Conservation (phyloP, 2,888 invertebrate genomes). For the Antheraea assamensis region DNA sequence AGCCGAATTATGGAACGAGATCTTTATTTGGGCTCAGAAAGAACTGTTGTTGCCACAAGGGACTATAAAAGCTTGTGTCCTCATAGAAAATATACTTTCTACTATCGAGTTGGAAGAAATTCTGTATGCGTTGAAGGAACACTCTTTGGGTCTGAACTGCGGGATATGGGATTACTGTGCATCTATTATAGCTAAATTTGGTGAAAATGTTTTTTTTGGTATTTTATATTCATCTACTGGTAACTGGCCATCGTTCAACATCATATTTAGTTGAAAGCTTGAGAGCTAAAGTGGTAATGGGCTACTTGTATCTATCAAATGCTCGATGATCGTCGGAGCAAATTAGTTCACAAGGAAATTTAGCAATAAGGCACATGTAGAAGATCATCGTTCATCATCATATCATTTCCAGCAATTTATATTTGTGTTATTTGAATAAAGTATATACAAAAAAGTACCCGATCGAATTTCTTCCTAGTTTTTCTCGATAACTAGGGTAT, state of each 20-base stretch:
- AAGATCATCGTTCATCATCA: slow-evolving; percentile 68
- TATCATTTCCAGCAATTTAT: too few relatives aligned
- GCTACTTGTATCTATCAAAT: slow-evolving; percentile 1
- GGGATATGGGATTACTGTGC: slow-evolving; percentile 89
- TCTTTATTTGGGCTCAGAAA: slow-evolving; percentile 84
- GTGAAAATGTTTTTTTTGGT: slow-evolving; percentile 50
- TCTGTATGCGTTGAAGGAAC: slow-evolving; percentile 84
- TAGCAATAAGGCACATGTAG: background rate
- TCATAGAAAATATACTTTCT: slow-evolving; percentile 87
- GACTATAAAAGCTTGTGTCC: slow-evolving; percentile 86
- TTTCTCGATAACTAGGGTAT: too few relatives aligned
- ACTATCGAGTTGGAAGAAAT: slow-evolving; percentile 87
- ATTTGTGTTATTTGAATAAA: too few relatives aligned
- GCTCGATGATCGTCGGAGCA: background rate
- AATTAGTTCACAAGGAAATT: background rate
- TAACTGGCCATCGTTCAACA: background rate
- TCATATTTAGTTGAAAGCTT: background rate
- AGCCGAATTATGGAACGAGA: slow-evolving; percentile 86
- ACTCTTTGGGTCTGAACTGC: slow-evolving; percentile 87
- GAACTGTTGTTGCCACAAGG: slow-evolving; percentile 81
- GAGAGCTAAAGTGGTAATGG: background rate
- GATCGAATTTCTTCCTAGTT: too few relatives aligned
- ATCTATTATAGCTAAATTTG: slow-evolving; percentile 85
- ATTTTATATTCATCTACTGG: background rate
- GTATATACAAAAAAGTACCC: slow-evolving; percentile 70